These are phyloP conservation scores for Eulemur mongoz DNA, from an alignment of 2,797 vertebrate genomes.

Conservation along the genomic window DNA sequence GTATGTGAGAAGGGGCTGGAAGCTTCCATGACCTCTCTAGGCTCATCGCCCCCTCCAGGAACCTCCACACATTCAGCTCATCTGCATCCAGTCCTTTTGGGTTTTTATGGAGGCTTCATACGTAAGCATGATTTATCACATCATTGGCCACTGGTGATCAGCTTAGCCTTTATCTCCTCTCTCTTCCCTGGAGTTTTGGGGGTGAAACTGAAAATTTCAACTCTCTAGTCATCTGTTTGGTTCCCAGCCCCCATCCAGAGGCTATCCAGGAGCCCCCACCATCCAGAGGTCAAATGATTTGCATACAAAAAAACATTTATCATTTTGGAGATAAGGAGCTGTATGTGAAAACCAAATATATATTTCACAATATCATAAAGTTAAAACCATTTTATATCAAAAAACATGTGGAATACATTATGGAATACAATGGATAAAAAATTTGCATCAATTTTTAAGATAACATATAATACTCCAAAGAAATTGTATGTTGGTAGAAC, in stretches of 20 bases:
- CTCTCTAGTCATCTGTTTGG: not conserved
- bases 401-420: not conserved
- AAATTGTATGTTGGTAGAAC: not conserved
- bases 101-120: not conserved
- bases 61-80: not conserved
- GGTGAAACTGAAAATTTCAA: not conserved
- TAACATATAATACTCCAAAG: not conserved
- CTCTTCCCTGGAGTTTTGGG: no score
- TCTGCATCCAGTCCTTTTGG: not conserved
- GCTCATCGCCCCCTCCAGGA: not conserved
- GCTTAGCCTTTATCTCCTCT: not conserved
- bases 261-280: not conserved
- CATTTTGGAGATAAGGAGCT: not conserved
- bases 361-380: not conserved
- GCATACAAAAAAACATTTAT: not conserved
- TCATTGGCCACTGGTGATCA: not conserved
- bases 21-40: not conserved
- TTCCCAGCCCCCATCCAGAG: not conserved
- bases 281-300: not conserved
- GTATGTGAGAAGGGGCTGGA: not conserved
- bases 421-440: not conserved
- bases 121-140: not conserved
- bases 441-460: not conserved
- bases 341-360: not conserved
- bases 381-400: not conserved